A percentile compares a stretch with the other conserved stretches of the same genome.
Evolutionary conservation across 1,140 invertebrate genomes (phyloP).

Genomic region (Microvelia longipes): DNA sequence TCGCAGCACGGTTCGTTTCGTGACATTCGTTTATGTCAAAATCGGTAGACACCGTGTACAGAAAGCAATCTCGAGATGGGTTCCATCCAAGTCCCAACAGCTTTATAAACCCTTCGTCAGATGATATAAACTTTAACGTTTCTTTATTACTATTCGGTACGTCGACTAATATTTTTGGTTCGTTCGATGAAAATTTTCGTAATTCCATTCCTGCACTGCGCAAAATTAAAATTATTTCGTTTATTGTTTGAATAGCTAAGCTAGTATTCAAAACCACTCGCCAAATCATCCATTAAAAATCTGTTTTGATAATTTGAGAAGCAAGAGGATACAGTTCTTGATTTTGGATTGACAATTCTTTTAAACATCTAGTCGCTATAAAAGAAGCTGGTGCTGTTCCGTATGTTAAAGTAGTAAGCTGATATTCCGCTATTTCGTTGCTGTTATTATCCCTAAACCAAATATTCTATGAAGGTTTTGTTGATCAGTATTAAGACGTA

Average conservation of each 20-base stretch:
- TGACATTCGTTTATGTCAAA: background rate
- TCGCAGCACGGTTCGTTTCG: background rate
- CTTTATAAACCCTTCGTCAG: too few relatives aligned
- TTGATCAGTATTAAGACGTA: background rate
- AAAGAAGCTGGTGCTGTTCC: background rate
- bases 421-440: background rate
- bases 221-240: background rate
- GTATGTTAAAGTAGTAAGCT: background rate
- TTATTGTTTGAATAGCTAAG: background rate
- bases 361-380: background rate
- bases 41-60: background rate
- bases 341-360: background rate
- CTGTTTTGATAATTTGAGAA: background rate
- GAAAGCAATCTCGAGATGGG: background rate
- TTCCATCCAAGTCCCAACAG: background rate
- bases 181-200: background rate
- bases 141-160: background rate
- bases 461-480: background rate
- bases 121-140: background rate
- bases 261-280: background rate
- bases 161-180: background rate
- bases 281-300: background rate
- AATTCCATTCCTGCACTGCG: background rate
- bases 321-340: background rate
- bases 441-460: background rate